These are phyloP conservation scores for Charina bottae DNA, from an alignment of 2,113 vertebrate genomes.

Conservation along the genomic window DNA sequence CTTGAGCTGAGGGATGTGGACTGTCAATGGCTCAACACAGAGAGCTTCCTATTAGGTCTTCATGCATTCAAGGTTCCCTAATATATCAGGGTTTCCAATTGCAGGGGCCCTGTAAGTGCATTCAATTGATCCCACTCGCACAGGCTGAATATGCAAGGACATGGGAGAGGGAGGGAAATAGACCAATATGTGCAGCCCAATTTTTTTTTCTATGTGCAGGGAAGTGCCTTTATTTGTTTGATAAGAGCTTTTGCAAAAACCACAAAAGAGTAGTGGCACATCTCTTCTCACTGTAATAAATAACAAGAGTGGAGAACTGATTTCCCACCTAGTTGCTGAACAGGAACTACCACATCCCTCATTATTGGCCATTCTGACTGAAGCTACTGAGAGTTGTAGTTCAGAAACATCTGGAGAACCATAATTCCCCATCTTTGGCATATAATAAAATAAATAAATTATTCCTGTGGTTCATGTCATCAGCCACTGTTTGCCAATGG, in stretches of 20 bases:
- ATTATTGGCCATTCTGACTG: neutral
- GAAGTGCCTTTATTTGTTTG: neutral
- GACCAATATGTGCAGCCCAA: neutral
- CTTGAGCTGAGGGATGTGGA: neutral
- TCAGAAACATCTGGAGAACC: neutral
- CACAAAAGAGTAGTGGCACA: neutral
- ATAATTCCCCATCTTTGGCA: neutral
- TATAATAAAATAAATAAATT: neutral
- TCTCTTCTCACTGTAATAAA: no score
- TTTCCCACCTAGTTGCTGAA: neutral
- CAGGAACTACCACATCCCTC: neutral
- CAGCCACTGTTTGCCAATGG: neutral
- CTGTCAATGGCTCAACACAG: neutral
- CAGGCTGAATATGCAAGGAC: neutral
- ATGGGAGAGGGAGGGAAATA: no score
- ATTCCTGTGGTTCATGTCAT: neutral
- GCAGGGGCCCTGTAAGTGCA: neutral
- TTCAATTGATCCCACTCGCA: neutral
- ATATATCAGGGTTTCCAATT: neutral
- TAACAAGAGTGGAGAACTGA: neutral
- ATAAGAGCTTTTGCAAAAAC: neutral
- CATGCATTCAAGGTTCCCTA: neutral
- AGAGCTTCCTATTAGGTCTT: neutral
- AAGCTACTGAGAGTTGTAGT: neutral
- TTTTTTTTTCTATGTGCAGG: neutral